Evolutionary conservation across 2,113 vertebrate species (phyloP).

Genomic region (Zapus hudsonius): DNA sequence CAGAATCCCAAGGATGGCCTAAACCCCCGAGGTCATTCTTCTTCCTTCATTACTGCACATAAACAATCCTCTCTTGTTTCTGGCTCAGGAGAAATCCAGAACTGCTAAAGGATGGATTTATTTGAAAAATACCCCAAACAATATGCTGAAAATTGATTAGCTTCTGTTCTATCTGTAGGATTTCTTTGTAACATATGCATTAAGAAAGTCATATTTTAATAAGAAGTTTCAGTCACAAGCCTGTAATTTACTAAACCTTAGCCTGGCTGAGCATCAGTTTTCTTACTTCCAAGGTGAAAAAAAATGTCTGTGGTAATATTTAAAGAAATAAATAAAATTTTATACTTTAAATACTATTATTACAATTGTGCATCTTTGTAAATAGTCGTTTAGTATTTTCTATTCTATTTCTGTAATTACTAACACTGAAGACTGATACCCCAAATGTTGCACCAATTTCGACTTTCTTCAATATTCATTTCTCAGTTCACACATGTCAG

Average conservation of each 20-base stretch:
- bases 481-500: background rate
- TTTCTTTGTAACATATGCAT: background rate
- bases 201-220: slow-evolving; percentile 52
- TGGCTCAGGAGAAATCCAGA: background rate
- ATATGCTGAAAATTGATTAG: slow-evolving; percentile 22
- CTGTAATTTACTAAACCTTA: background rate
- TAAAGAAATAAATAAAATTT: background rate
- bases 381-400: background rate
- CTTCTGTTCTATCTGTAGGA: background rate
- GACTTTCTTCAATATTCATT: background rate
- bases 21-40: slow-evolving; percentile 44
- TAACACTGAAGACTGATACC: background rate
- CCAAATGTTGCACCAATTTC: background rate
- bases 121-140: slow-evolving; percentile 43
- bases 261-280: slow-evolving; percentile 6
- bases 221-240: background rate
- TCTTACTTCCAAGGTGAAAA: slow-evolving; percentile 13
- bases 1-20: background rate
- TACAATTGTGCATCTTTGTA: background rate
- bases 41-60: background rate
- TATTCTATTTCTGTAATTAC: background rate
- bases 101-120: slow-evolving; percentile 39
- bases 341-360: background rate
- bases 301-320: background rate
- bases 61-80: background rate